Percentiles rank a stretch among this genome's conserved stretches.
Evolutionary conservation across 2,797 vertebrate genomes (phyloP).

Genomic region (Thripadectes ignobilis): DNA sequence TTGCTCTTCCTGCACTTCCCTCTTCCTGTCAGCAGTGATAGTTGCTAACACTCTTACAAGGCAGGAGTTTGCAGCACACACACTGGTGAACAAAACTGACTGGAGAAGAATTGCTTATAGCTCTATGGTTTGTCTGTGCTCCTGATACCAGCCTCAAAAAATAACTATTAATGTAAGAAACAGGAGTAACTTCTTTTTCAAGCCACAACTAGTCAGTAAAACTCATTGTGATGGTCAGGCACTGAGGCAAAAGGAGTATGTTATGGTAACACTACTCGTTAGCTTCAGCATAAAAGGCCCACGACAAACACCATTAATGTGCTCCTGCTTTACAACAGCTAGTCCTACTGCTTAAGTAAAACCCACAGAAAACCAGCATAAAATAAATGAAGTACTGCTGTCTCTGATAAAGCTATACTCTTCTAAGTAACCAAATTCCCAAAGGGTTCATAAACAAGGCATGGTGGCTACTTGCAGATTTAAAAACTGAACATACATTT

Average conservation of each 20-base stretch:
- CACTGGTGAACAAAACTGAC: neutral
- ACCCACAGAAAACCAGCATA: too few species aligned
- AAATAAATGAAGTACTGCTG: neutral
- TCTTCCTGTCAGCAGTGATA: neutral
- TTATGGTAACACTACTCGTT: too few species aligned
- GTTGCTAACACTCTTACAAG: neutral
- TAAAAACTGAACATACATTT: neutral
- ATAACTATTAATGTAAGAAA: neutral
- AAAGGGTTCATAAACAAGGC: neutral
- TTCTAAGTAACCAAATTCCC: neutral
- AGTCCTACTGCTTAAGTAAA: neutral
- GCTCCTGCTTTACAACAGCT: neutral
- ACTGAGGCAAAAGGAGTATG: neutral
- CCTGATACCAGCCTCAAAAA: neutral
- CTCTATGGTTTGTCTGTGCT: neutral
- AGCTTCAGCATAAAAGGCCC: neutral
- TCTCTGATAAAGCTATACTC: neutral
- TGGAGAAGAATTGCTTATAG: rapidly evolving
- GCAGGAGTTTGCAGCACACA: rapidly evolving
- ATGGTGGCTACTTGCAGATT: too few species aligned
- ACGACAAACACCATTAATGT: rapidly evolving
- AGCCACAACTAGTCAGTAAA: neutral
- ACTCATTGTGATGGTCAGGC: neutral
- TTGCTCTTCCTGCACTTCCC: neutral
- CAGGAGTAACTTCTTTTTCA: neutral